A percentile compares a stretch with the other conserved stretches of the same genome.
Evolutionary conservation across 1,140 invertebrate species (phyloP).

Genomic region (Helicorthomorpha holstii): DNA sequence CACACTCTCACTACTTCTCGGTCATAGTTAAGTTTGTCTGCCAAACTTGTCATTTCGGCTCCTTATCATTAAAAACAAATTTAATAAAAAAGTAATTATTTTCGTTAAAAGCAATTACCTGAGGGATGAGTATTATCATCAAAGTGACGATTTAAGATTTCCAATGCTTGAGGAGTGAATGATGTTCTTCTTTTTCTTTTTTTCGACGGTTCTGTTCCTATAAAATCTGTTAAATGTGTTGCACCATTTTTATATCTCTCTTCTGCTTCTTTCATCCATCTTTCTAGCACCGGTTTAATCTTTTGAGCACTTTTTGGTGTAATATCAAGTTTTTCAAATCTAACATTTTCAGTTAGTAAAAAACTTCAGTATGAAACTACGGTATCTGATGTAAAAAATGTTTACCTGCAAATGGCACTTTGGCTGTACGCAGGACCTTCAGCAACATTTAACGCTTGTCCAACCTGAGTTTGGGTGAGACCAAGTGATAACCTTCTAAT

Average conservation of each 20-base stretch:
- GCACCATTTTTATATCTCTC: constrained; percentile 82
- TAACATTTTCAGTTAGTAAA: neutral
- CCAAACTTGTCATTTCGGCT: constrained; percentile 86
- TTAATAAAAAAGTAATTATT: neutral
- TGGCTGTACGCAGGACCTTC: constrained; percentile 96
- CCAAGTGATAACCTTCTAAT: constrained; percentile 77
- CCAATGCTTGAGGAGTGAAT: constrained; percentile 88
- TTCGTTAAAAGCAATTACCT: constrained; percentile 45
- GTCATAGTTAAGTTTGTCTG: constrained; percentile 88
- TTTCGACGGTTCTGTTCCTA: constrained; percentile 88
- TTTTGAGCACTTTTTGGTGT: constrained; percentile 98
- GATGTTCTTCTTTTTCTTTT: constrained; percentile 90
- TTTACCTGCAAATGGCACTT: constrained; percentile 94
- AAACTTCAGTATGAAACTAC: neutral
- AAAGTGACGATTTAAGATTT: constrained; percentile 86
- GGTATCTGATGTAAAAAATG: neutral
- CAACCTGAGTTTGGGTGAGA: constrained; percentile 76
- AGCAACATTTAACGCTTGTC: constrained; percentile 82
- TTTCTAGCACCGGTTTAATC: constrained; percentile 93
- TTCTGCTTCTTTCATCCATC: constrained; percentile 96
- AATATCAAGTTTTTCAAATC: constrained; percentile 99
- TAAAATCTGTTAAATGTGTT: constrained; percentile 86
- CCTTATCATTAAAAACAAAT: constrained; percentile 40
- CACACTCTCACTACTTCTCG: constrained; percentile 95
- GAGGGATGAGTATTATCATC: constrained; percentile 94